phyloP scores from a whole-genome alignment of 2,797 vertebrate genomes.

The Mus caroli region DNA sequence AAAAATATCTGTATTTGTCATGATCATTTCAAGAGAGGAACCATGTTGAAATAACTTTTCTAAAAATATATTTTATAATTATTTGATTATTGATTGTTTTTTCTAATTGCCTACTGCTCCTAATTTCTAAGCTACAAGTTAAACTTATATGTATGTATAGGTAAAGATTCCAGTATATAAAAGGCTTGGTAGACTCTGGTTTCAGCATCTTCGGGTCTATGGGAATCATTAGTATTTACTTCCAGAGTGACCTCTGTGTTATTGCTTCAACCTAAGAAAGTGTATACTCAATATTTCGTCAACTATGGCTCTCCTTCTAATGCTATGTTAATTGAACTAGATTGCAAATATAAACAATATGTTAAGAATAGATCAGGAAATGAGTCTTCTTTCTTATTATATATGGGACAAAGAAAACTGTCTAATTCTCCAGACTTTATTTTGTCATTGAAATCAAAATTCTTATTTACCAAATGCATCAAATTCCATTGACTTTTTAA shows the following conservation, averaged over 20 bases:
- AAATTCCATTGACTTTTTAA: conserved; percentile 54
- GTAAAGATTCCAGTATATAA: neutral
- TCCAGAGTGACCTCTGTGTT: neutral
- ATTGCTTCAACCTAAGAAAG: conserved; percentile 7
- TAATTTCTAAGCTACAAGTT: neutral
- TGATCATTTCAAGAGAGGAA: neutral
- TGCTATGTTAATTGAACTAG: neutral
- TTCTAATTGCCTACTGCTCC: neutral
- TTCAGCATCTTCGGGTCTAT: neutral
- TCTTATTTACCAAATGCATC: conserved; percentile 52
- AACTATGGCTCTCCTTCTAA: neutral
- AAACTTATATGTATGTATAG: neutral
- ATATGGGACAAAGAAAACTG: conserved; percentile 10
- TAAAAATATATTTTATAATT: neutral
- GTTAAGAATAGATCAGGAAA: conserved; percentile 2
- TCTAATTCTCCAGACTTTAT: neutral
- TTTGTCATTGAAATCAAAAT: neutral
- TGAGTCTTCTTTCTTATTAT: neutral
- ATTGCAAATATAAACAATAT: conserved; percentile 4
- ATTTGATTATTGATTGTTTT: neutral
- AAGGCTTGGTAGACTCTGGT: neutral
- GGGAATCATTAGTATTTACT: neutral
- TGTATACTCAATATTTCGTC: neutral
- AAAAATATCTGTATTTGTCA: neutral
- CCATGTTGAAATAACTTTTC: neutral